Conservation (phyloP, 2,113 vertebrate genomes). For the Gila orcuttii region DNA sequence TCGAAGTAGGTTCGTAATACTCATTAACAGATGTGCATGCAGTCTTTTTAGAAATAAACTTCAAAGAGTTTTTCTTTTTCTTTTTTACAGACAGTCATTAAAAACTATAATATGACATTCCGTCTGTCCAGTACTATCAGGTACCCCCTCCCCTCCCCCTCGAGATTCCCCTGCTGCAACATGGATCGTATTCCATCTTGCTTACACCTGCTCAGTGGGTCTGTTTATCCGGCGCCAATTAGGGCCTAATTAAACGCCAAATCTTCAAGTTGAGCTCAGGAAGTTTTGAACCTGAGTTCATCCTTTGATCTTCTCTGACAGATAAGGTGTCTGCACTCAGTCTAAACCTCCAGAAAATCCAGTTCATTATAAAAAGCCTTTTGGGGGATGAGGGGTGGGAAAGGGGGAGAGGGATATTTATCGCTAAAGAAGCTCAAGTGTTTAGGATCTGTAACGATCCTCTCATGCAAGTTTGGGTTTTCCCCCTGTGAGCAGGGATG, state of each 20-base stretch:
- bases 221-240: conserved; percentile 57
- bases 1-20: not conserved
- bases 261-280: conserved; percentile 25
- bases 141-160: not conserved
- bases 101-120: not conserved
- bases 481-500: conserved; percentile 25
- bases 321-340: conserved; percentile 57
- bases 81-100: not conserved
- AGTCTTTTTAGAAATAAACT: not conserved
- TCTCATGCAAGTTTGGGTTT: conserved; percentile 50
- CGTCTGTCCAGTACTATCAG: not conserved
- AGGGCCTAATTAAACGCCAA: conserved; percentile 55
- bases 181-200: conserved; percentile 50
- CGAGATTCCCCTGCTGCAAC: conserved; percentile 22
- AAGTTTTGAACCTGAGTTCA: conserved; percentile 40
- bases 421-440: conserved; percentile 47
- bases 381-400: conserved; percentile 17
- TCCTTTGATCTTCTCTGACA: conserved; percentile 61
- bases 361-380: conserved; percentile 58
- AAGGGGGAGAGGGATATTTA: conserved; percentile 43
- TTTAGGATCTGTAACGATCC: conserved; percentile 51
- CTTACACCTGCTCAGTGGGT: conserved; percentile 56
- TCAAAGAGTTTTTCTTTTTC: not conserved
- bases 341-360: conserved; percentile 49
- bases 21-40: not conserved